A percentile compares a stretch with the other conserved stretches of the same genome.
Conservation (phyloP, 2,797 vertebrate species). For the Rhadinocentrus ornatus region DNA sequence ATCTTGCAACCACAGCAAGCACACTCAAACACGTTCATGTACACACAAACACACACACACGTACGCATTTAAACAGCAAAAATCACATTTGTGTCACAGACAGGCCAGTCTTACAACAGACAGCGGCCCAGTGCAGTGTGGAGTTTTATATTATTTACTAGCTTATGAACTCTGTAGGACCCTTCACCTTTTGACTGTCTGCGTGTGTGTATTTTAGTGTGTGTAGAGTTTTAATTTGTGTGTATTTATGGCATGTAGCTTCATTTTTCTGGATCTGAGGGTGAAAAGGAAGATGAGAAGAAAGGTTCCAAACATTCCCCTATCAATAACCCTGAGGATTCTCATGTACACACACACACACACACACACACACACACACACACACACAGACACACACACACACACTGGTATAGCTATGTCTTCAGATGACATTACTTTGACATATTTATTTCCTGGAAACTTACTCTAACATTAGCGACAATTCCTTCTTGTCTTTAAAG, state of each 20-base stretch:
- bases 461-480: neutral
- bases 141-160: slow-evolving; percentile 82
- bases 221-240: slow-evolving; percentile 30
- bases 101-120: slow-evolving; percentile 61
- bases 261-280: slow-evolving; percentile 75
- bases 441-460: slow-evolving; percentile 1
- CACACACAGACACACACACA: slow-evolving; percentile 10
- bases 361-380: slow-evolving; percentile 17
- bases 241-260: slow-evolving; percentile 72
- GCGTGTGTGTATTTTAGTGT: slow-evolving; percentile 34
- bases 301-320: slow-evolving; percentile 58
- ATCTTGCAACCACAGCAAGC: slow-evolving; percentile 77
- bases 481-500: slow-evolving; percentile 2
- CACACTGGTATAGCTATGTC: slow-evolving; percentile 5
- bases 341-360: slow-evolving; percentile 16
- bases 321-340: slow-evolving; percentile 45
- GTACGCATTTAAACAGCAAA: slow-evolving; percentile 33
- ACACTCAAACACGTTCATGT: slow-evolving; percentile 42
- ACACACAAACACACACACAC: slow-evolving; percentile 17
- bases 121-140: slow-evolving; percentile 41
- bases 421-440: slow-evolving; percentile 1
- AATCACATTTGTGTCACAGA: slow-evolving; percentile 75
- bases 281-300: slow-evolving; percentile 74
- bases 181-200: slow-evolving; percentile 79
- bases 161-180: slow-evolving; percentile 80